Percentiles rank a stretch among this genome's conserved stretches.
phyloP scores from a whole-genome alignment of 2,888 invertebrate species.

The Caenorhabditis macrosperma region DNA sequence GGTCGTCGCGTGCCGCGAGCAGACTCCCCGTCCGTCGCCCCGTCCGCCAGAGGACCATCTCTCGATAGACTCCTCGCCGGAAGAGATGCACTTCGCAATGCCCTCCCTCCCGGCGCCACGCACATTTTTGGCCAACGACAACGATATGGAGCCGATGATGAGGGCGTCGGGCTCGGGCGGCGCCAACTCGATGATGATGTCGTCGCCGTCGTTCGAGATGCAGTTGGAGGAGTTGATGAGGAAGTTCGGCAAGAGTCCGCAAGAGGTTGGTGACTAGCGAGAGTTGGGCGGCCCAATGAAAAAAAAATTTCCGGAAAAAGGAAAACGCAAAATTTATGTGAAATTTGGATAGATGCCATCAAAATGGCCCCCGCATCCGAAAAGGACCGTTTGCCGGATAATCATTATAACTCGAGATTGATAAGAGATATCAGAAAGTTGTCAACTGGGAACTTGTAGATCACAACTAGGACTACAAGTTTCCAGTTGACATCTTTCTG shows the following conservation, averaged over 20 bases:
- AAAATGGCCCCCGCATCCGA: too few relatives aligned
- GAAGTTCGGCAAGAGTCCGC: conserved; percentile 59
- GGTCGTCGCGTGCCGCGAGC: conserved; percentile 74
- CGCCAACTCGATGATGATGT: conserved; percentile 19
- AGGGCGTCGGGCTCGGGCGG: too few relatives aligned
- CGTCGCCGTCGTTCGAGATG: conserved; percentile 46
- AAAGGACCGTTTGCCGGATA: too few relatives aligned
- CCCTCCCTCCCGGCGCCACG: conserved; percentile 20
- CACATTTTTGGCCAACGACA: not conserved
- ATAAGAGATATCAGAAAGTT: too few relatives aligned
- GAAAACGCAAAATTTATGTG: too few relatives aligned
- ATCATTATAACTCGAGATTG: too few relatives aligned
- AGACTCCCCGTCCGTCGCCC: conserved; percentile 35
- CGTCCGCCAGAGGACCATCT: conserved; percentile 36
- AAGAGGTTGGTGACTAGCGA: conserved; percentile 47
- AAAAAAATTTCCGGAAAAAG: too few relatives aligned
- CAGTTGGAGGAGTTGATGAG: conserved; percentile 66
- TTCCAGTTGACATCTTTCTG: too few relatives aligned
- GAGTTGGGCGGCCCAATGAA: not conserved
- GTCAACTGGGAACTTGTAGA: too few relatives aligned
- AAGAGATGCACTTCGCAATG: not conserved
- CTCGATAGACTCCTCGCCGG: conserved; percentile 11
- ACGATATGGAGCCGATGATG: not conserved
- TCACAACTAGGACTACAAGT: too few relatives aligned
- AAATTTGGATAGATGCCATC: too few relatives aligned